phyloP scores from a whole-genome alignment of 2,888 invertebrate genomes.

The Fragum whitleyi region DNA sequence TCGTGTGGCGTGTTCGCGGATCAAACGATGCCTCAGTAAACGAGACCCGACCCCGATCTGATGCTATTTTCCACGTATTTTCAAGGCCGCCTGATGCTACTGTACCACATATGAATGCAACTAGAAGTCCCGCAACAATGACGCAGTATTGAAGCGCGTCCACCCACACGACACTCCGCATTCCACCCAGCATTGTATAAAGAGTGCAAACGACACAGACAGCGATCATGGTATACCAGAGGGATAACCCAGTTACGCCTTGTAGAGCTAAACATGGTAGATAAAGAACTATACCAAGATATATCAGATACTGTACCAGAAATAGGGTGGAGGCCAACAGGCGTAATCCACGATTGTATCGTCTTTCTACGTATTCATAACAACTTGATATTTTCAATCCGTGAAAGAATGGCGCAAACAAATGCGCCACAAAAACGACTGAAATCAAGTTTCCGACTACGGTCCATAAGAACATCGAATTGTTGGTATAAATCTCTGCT shows the following conservation, averaged over 20 bases:
- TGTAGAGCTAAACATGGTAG: slow-evolving; percentile 71
- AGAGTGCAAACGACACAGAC: slow-evolving; percentile 94
- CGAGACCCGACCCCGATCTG: background rate
- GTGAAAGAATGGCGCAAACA: slow-evolving; percentile 54
- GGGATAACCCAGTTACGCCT: slow-evolving; percentile 92
- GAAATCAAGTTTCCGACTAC: slow-evolving; percentile 64
- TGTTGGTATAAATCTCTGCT: slow-evolving; percentile 63
- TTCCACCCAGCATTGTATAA: slow-evolving; percentile 86
- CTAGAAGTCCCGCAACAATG: background rate
- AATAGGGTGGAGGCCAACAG: slow-evolving; percentile 32
- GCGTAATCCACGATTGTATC: slow-evolving; percentile 30
- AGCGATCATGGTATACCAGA: slow-evolving; percentile 91
- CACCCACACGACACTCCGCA: slow-evolving; percentile 9
- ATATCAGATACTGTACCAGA: slow-evolving; percentile 34
- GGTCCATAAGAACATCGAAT: slow-evolving; percentile 54
- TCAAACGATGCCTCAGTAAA: background rate
- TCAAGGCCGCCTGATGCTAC: background rate
- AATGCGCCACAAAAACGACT: slow-evolving; percentile 58
- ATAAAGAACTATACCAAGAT: slow-evolving; percentile 41
- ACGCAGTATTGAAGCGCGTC: slow-evolving; percentile 9
- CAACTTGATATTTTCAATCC: slow-evolving; percentile 47
- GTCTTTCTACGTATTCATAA: slow-evolving; percentile 37
- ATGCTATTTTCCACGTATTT: slow-evolving; percentile 4
- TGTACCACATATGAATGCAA: slow-evolving; percentile 2
- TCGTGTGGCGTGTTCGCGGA: slow-evolving; percentile 9